phyloP scores from a whole-genome alignment of 53 echinoderm and acorn worm genomes.

The Antedon mediterranea region DNA sequence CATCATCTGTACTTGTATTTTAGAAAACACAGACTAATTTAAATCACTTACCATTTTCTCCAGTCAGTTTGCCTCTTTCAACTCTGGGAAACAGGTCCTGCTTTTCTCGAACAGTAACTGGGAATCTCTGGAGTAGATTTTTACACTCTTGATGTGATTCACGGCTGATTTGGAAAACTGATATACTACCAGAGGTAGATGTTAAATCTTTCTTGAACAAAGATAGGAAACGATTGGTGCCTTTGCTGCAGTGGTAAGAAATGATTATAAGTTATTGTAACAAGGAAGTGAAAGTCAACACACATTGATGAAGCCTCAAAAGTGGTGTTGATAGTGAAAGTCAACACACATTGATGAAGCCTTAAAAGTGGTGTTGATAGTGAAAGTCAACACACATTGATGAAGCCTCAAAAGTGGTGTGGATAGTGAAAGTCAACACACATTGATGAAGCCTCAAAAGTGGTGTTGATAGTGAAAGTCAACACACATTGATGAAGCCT shows the following conservation, averaged over 20 bases:
- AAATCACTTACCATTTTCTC: slow-evolving; percentile 25
- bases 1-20: not conserved
- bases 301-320: too few species aligned
- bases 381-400: too few species aligned
- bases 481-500: too few species aligned
- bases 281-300: too few species aligned
- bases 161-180: slow-evolving; percentile 45
- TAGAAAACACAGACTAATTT: not conserved
- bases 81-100: slow-evolving; percentile 61
- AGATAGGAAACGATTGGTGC: slow-evolving; percentile 67
- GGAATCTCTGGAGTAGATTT: slow-evolving; percentile 67
- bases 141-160: slow-evolving; percentile 61
- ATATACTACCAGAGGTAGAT: slow-evolving; percentile 31
- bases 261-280: too few species aligned
- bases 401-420: too few species aligned
- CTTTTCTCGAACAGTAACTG: slow-evolving; percentile 56
- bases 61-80: slow-evolving; percentile 52
- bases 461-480: too few species aligned
- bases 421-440: too few species aligned
- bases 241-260: slow-evolving; percentile 75
- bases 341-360: too few species aligned
- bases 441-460: too few species aligned
- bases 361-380: too few species aligned
- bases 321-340: too few species aligned
- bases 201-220: slow-evolving; percentile 60